phyloP scores from a whole-genome alignment of 1,140 invertebrate species.

The Nilaparvata lugens region DNA sequence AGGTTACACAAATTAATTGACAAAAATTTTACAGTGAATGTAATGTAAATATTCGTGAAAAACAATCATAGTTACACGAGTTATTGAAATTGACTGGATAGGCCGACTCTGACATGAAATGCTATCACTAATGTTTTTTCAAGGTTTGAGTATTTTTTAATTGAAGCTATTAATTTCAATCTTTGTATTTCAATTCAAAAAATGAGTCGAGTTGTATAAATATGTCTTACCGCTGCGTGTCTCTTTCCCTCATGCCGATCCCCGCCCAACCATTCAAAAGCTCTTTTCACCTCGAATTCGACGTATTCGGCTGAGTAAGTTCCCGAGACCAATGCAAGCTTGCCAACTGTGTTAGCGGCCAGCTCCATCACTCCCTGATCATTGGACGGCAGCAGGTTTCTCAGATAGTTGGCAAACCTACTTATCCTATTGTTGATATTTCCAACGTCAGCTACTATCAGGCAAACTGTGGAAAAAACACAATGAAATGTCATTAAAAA shows the following conservation, averaged over 20 bases:
- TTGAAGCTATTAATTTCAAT: too few species aligned
- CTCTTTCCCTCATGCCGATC: conserved; percentile 83
- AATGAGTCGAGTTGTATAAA: not conserved
- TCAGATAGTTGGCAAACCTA: conserved; percentile 85
- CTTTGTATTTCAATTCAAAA: too few species aligned
- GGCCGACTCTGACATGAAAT: too few species aligned
- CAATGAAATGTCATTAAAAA: too few species aligned
- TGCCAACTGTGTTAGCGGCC: conserved; percentile 89
- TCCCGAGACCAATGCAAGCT: conserved; percentile 81
- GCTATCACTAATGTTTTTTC: too few species aligned
- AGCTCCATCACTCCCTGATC: conserved; percentile 92
- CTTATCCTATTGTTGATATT: conserved; percentile 83
- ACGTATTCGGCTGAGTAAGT: conserved; percentile 92
- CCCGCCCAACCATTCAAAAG: conserved; percentile 85
- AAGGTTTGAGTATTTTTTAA: too few species aligned
- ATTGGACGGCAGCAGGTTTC: conserved; percentile 79
- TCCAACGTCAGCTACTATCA: conserved; percentile 86
- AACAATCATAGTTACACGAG: too few species aligned
- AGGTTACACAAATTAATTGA: too few species aligned
- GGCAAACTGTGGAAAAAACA: too few species aligned
- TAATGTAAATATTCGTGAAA: too few species aligned
- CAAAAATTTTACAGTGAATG: too few species aligned
- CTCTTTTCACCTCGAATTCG: conserved; percentile 90
- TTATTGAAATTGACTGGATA: too few species aligned
- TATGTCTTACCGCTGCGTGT: conserved; percentile 66